phyloP scores from a whole-genome alignment of 2,888 invertebrate species.

The Anthoptus insignis region DNA sequence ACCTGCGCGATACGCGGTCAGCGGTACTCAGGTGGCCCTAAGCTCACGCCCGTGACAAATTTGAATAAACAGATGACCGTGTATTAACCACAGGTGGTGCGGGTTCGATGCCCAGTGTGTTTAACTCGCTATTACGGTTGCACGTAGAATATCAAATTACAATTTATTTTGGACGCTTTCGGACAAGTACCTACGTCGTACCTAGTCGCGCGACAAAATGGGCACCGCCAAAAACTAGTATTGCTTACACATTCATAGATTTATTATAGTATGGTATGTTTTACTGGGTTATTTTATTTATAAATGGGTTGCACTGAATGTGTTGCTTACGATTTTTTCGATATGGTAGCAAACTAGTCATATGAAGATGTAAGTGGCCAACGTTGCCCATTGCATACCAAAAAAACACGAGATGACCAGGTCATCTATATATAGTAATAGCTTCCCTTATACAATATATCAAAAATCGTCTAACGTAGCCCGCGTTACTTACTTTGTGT shows the following conservation, averaged over 20 bases:
- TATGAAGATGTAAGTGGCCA: too few relatives aligned
- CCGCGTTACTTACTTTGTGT: too few relatives aligned
- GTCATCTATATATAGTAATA: too few relatives aligned
- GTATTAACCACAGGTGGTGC: conserved; percentile 32
- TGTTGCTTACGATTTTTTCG: too few relatives aligned
- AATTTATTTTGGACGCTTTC: too few relatives aligned
- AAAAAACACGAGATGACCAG: too few relatives aligned
- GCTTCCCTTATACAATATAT: too few relatives aligned
- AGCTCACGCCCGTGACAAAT: conserved; percentile 29
- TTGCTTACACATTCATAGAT: too few relatives aligned
- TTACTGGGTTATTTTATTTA: background rate
- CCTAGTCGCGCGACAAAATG: background rate
- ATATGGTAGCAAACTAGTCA: too few relatives aligned
- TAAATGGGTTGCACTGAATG: background rate
- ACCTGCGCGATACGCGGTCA: conserved; percentile 26
- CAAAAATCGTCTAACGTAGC: too few relatives aligned
- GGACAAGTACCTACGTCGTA: too few relatives aligned
- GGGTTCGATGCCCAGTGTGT: conserved; percentile 15
- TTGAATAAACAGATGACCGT: conserved; percentile 36
- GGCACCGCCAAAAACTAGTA: background rate
- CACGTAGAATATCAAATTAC: background rate
- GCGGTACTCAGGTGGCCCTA: conserved; percentile 30
- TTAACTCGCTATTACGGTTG: conserved; percentile 7
- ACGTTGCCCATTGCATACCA: too few relatives aligned
- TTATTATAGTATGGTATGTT: background rate